Evolutionary conservation across 2,797 vertebrate genomes (phyloP), one percentile per base, ranked within the genome.

Genomic region (Crocodylus rhombifer): DNA sequence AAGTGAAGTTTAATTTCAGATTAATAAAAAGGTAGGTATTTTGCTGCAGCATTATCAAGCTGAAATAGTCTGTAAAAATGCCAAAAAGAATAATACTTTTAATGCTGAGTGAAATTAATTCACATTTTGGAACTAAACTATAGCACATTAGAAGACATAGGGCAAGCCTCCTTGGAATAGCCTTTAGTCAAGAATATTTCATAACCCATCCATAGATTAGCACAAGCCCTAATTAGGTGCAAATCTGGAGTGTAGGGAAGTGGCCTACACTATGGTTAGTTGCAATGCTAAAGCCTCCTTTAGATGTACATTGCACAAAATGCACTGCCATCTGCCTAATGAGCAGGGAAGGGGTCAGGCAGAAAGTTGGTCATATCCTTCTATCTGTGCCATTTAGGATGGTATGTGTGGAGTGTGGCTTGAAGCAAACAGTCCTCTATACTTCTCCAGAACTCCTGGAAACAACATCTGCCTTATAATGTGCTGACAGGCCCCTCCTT

Each of bases 1-100:
- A 75, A 84, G 64, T 93, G 55, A 85, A 95, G 89, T 69, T 57
- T 62, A 20, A 80, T 65, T 90, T 80, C 16, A 78, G 77, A 73
- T 97, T 97, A 84, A 92, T 85, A 67, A 55, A 94, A 93, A 94
- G 92, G 77, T 5, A 14, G 84, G 2, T 11, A 79, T 93, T 81
- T 91, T 84, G 12, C 92, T 79, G 26, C 2, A 13, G n/a, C n/a
- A 74, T 36, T 20, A 61, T 89, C 83, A 86, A 65, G 77, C 75
- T 10, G 87, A 71, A 61, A 51, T 17, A 23, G 2, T 42, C 7
- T 82, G 89, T 86, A 79, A 88, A 88, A 55, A 85, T 77, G 58
- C 77, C 26, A 4, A 63, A 79, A 90, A 78, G 2, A 5, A 60
- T 80, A 58, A 20, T n/a, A 74, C 91, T 91, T 74, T 23, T 67